Evolutionary conservation across 1,140 invertebrate species (phyloP).

Genomic region (Ooceraea biroi): DNA sequence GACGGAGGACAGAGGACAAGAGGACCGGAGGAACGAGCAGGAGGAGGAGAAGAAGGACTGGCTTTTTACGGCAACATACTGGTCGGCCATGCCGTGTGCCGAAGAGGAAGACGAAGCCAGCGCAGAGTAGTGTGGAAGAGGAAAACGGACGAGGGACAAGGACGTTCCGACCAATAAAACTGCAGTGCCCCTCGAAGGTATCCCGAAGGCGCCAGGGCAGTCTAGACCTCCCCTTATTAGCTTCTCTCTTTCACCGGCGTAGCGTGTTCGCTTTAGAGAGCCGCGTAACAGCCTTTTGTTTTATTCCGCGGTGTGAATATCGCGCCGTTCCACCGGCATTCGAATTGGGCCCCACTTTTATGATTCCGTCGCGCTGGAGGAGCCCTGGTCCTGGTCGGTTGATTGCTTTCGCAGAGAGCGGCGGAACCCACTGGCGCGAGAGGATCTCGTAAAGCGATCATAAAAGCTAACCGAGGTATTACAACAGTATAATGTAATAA

Average conservation of each 20-base stretch:
- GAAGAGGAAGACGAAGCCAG: conserved; percentile 71
- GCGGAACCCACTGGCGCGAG: neutral
- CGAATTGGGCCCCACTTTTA: conserved; percentile 79
- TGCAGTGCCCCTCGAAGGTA: conserved; percentile 71
- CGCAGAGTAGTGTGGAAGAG: conserved; percentile 54
- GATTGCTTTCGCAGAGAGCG: conserved; percentile 29
- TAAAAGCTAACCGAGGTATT: conserved; percentile 39
- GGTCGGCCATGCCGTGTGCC: conserved; percentile 79
- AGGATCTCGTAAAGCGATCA: conserved; percentile 34
- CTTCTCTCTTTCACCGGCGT: conserved; percentile 66
- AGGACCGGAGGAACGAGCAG: neutral
- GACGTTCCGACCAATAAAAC: conserved; percentile 77
- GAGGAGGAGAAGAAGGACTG: conserved; percentile 67
- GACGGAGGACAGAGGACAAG: conserved; percentile 37
- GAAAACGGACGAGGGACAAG: conserved; percentile 67
- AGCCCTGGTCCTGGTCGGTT: conserved; percentile 1
- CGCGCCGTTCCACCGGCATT: conserved; percentile 79
- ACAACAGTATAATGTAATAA: conserved; percentile 40
- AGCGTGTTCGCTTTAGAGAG: conserved; percentile 50
- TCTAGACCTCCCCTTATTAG: conserved; percentile 78
- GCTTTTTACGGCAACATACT: conserved; percentile 84
- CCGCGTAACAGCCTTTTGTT: conserved; percentile 80
- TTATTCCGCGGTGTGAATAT: conserved; percentile 82
- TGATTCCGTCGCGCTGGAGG: conserved; percentile 62
- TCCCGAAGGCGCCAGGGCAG: conserved; percentile 76